Percentiles rank a stretch among this genome's conserved stretches.
These are phyloP conservation scores for Ferrisia virgata DNA, from an alignment of 2,888 invertebrate genomes.

Conservation along the genomic window DNA sequence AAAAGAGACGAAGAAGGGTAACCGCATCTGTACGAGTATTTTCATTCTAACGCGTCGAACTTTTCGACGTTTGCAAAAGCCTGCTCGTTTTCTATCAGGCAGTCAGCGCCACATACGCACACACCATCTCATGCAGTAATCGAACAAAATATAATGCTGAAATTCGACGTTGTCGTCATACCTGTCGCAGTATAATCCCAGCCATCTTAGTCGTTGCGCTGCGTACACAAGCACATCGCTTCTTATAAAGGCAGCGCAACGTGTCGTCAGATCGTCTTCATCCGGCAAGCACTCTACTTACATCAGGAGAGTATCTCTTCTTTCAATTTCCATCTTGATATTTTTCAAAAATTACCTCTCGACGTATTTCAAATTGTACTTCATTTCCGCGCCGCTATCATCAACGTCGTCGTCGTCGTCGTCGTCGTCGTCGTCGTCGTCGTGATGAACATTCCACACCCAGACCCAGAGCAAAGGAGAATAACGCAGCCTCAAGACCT, in stretches of 20 bases:
- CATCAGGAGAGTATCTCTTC: background rate
- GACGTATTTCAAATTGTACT: background rate
- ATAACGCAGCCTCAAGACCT: too few species aligned
- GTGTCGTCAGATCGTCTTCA: background rate
- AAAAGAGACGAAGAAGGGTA: too few species aligned
- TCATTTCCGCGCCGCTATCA: background rate
- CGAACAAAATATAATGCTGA: background rate
- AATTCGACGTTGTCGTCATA: background rate
- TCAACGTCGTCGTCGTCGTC: background rate
- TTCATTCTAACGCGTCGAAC: background rate
- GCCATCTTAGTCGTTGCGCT: background rate
- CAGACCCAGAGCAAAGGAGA: too few species aligned
- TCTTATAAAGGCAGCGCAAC: too few species aligned
- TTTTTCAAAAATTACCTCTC: conserved; percentile 18
- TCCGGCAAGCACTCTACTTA: background rate
- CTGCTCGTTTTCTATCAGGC: background rate
- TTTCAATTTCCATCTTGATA: conserved; percentile 22
- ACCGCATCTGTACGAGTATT: too few species aligned
- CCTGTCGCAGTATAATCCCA: background rate
- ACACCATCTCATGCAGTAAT: background rate
- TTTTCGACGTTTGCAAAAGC: background rate
- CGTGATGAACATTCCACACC: background rate
- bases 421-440: background rate
- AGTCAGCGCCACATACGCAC: too few species aligned
- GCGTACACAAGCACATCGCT: background rate